Base-by-base conservation (phyloP, 2,113 vertebrate genomes). In the Apus apus region DNA sequence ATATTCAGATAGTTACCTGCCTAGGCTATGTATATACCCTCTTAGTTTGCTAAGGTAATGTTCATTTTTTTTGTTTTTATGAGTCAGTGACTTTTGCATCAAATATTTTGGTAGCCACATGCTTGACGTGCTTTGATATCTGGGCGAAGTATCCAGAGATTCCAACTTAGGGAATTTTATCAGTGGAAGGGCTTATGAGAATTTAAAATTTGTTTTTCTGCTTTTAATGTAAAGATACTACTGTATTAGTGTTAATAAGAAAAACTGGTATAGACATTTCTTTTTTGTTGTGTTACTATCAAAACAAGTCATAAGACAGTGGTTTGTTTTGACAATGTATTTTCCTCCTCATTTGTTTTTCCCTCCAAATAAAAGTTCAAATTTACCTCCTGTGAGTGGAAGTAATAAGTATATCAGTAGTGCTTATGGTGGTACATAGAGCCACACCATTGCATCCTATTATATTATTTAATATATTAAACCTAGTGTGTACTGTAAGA, bases 201-300 rank as follows among this genome's bases (percentile, higher is more conserved):
- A 85, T 36, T 82, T 40, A 43, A 85, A 64, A 75, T 78, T 13
- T 17, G 13, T 15, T 65, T 66, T 84, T 78, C 43, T 65, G 38
- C 80, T 92, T 94, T 68, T 30, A 81, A 8, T 92, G 65, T n/a
- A 5, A 83, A 91, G 77, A 22, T 67, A 70, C 32, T 71, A 46
- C 25, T 74, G 15, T 32, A 43, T 15, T 67, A 58, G 22, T 50
- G 48, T 58, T 80, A 43, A 16, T 68, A 86, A 48, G 26, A 62
- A n/a, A 64, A 40, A 14, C 3, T n/a, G 27, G 36, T 81, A 20
- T 43, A 53, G 12, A 22, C 9, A 6, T 43, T 68, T 90, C 62
- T 76, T 84, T 3, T 45, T 68, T 62, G 16, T 76, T 13, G 1
- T 58, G 16, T 50, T 60, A 26, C 8, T 61, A 9, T 70, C 40